Conservation (phyloP, 2,888 invertebrate genomes). For the Lithophane ornitopus region DNA sequence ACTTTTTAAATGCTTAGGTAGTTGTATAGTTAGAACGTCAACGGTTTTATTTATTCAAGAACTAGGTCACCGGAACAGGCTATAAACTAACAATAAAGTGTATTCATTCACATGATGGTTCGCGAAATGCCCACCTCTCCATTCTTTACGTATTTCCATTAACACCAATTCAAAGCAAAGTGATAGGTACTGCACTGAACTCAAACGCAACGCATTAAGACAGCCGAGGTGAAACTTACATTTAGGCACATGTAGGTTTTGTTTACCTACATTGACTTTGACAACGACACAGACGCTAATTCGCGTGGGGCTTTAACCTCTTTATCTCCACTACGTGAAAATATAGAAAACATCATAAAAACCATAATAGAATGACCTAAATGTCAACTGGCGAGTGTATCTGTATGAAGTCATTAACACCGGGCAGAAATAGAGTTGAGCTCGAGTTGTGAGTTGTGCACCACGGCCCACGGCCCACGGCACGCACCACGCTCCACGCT, state of each 20-base stretch:
- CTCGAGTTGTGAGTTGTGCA: constrained; percentile 29
- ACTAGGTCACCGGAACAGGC: constrained; percentile 63
- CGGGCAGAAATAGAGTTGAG: constrained; percentile 79
- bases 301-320: constrained; percentile 60
- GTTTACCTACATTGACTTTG: constrained; percentile 63
- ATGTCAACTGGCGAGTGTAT: constrained; percentile 80
- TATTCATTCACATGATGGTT: constrained; percentile 49
- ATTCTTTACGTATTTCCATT: constrained; percentile 28
- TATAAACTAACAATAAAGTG: constrained; percentile 46
- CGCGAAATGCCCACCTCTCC: constrained; percentile 31
- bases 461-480: constrained; percentile 2
- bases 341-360: constrained; percentile 67
- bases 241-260: constrained; percentile 25
- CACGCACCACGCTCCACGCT: constrained; percentile 6
- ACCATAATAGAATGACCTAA: constrained; percentile 82
- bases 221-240: constrained; percentile 27
- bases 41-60: constrained; percentile 44
- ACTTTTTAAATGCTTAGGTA: constrained; percentile 13
- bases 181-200: constrained; percentile 19
- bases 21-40: neutral
- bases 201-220: constrained; percentile 19
- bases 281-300: constrained; percentile 51
- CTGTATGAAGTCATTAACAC: constrained; percentile 83
- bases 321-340: constrained; percentile 44
- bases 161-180: constrained; percentile 29